phyloP scores from a whole-genome alignment of 2,113 vertebrate species.

The Oncorhynchus masou region DNA sequence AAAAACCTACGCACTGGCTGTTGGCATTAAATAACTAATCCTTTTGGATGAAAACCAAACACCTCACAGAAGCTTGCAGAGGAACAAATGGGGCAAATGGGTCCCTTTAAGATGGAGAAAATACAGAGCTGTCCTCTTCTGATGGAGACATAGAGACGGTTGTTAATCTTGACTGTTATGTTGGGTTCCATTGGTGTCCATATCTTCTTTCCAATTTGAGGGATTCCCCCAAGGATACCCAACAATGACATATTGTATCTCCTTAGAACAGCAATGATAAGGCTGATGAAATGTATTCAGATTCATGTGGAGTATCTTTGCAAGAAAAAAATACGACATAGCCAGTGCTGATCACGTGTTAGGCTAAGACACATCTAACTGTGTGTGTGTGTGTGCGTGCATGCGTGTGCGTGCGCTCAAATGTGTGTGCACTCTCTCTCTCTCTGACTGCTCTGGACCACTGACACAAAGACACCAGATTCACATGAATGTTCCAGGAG shows the following conservation, averaged over 20 bases:
- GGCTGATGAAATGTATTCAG: not conserved
- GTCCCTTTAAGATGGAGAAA: not conserved
- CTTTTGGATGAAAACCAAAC: conserved; percentile 21
- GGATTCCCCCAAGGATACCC: not conserved
- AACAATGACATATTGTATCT: not conserved
- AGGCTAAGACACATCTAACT: too few species aligned
- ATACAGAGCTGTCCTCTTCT: not conserved
- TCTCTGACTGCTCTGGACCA: too few species aligned
- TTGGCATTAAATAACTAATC: conserved; percentile 27
- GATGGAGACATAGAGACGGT: not conserved
- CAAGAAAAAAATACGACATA: not conserved
- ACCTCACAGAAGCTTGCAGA: not conserved
- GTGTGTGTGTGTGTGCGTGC: too few species aligned
- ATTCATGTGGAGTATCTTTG: not conserved
- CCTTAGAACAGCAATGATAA: not conserved
- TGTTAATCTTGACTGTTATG: not conserved
- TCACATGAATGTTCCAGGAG: too few species aligned
- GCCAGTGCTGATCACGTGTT: too few species aligned
- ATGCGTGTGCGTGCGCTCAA: too few species aligned
- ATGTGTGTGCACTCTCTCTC: too few species aligned
- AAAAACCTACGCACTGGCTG: conserved; percentile 22
- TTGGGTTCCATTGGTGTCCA: too few species aligned
- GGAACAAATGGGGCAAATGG: not conserved
- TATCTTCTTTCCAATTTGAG: not conserved
- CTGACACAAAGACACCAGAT: too few species aligned